phyloP scores from a whole-genome alignment of 1,140 invertebrate genomes.

The Brachionus koreanus region DNA sequence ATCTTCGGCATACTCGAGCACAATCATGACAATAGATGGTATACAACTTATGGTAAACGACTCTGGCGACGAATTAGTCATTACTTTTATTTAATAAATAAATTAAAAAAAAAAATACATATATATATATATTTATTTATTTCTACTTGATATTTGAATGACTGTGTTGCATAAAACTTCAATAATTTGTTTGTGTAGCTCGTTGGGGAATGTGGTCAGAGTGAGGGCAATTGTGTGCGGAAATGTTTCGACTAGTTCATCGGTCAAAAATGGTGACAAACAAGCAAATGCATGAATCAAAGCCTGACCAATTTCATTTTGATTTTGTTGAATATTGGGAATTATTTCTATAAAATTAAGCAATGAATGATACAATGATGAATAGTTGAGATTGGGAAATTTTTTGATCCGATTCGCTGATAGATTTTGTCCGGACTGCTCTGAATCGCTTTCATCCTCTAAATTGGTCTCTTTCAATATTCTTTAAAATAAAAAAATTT shows the following conservation, averaged over 20 bases:
- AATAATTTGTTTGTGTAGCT: constrained; percentile 87
- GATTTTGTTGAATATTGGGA: constrained; percentile 57
- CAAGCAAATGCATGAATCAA: constrained; percentile 83
- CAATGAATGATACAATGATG: constrained; percentile 71
- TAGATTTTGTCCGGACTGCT: constrained; percentile 62
- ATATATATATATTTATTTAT: not conserved
- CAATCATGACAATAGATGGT: constrained; percentile 90
- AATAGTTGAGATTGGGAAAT: constrained; percentile 91
- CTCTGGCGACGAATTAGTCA: not conserved
- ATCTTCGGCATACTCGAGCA: constrained; percentile 90
- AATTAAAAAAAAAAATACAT: not conserved
- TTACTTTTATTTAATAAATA: not conserved
- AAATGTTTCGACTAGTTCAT: constrained; percentile 88
- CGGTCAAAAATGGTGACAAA: constrained; percentile 89
- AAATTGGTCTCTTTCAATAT: constrained; percentile 33
- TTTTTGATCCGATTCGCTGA: constrained; percentile 67
- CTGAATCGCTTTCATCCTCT: constrained; percentile 72
- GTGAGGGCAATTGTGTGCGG: constrained; percentile 88
- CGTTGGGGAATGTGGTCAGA: constrained; percentile 80
- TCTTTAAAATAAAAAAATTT: not conserved
- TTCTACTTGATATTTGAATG: constrained; percentile 89
- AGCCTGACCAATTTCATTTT: constrained; percentile 64
- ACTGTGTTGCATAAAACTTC: constrained; percentile 92
- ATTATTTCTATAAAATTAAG: constrained; percentile 60
- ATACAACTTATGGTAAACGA: constrained; percentile 80